phyloP scores from a whole-genome alignment of 2,113 vertebrate species.

The Coreoperca whiteheadi region DNA sequence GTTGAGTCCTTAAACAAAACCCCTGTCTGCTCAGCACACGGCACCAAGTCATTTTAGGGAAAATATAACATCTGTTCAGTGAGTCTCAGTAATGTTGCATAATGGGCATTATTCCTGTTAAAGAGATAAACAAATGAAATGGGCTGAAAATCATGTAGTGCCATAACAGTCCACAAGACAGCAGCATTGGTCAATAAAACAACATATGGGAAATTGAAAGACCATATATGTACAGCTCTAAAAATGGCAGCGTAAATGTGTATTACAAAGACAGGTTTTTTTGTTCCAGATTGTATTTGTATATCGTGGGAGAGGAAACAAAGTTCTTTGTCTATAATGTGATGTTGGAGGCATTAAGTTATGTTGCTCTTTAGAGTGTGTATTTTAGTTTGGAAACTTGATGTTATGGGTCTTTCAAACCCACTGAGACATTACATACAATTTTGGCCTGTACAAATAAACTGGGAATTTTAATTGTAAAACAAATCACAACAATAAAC shows the following conservation, averaged over 20 bases:
- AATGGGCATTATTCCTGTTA: neutral
- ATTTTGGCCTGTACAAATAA: neutral
- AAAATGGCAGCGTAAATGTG: too few species aligned
- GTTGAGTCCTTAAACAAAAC: neutral
- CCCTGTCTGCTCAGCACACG: neutral
- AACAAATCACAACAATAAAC: neutral
- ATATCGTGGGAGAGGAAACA: too few species aligned
- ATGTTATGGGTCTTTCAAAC: neutral
- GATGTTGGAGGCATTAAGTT: too few species aligned
- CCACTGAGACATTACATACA: neutral
- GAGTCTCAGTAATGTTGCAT: neutral
- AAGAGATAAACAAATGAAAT: neutral
- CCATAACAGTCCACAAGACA: conserved; percentile 11
- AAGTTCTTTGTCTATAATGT: too few species aligned
- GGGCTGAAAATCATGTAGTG: neutral
- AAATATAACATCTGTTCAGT: neutral
- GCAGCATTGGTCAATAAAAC: neutral
- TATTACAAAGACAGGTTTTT: neutral
- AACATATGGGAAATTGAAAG: too few species aligned
- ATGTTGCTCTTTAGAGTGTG: neutral
- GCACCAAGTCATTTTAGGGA: neutral
- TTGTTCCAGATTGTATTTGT: neutral
- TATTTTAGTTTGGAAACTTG: neutral
- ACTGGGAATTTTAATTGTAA: neutral
- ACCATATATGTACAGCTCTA: too few species aligned